Evolutionary conservation across 2,113 vertebrate genomes (phyloP).

Genomic region (Seriola aureovittata): DNA sequence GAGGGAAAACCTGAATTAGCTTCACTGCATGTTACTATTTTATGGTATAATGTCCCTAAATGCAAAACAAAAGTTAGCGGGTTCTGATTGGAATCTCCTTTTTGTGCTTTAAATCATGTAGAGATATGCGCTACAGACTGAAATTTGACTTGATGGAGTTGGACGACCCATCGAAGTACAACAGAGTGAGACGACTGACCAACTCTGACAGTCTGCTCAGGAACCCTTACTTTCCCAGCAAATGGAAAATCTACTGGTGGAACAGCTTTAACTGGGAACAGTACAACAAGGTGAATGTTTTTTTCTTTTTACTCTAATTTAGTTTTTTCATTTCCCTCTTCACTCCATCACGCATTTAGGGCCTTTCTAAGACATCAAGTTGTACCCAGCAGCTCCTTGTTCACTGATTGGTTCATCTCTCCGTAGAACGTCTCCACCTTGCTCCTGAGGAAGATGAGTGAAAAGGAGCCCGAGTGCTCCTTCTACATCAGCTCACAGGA

Average conservation of each 20-base stretch:
- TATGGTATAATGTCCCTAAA: too few relatives aligned
- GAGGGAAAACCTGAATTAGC: neutral
- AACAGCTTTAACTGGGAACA: conserved; percentile 27
- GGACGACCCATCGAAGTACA: conserved; percentile 1
- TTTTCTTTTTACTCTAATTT: neutral
- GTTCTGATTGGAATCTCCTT: neutral
- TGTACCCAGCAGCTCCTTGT: neutral
- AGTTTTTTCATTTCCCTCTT: neutral
- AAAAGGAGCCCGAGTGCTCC: conserved; percentile 28
- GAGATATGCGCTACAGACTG: conserved; percentile 8
- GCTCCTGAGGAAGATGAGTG: conserved; percentile 37
- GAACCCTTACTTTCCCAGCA: conserved; percentile 63
- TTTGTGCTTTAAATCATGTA: neutral
- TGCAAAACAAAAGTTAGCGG: neutral
- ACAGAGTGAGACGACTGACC: conserved; percentile 57
- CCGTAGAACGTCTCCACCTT: conserved; percentile 30
- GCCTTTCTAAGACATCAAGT: too few relatives aligned
- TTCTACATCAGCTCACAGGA: conserved; percentile 14
- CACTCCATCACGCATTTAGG: too few relatives aligned
- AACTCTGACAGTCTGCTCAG: conserved; percentile 41
- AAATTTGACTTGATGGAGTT: conserved; percentile 61
- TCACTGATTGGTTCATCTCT: neutral
- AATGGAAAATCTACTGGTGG: conserved; percentile 68
- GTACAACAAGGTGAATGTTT: conserved; percentile 47
- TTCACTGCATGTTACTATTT: too few relatives aligned